Percentiles rank a stretch among this genome's conserved stretches.
phyloP scores from a whole-genome alignment of 2,888 invertebrate species.

The Drosophila acutilabella region DNA sequence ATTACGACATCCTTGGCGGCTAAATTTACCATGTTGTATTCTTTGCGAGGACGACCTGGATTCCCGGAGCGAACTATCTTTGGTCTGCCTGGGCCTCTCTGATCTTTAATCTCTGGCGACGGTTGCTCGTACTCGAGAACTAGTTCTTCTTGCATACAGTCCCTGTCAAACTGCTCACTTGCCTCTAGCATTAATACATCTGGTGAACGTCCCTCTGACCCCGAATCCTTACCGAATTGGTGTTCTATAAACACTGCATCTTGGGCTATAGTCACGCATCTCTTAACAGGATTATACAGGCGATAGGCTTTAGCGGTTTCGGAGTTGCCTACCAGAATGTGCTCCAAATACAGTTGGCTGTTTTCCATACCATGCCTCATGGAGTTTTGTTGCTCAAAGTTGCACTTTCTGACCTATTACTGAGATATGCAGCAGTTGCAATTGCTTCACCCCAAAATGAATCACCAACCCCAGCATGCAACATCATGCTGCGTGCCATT shows the following conservation, averaged over 20 bases:
- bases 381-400: slow-evolving; percentile 6
- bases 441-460: slow-evolving; percentile 41
- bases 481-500: slow-evolving; percentile 31
- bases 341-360: background rate
- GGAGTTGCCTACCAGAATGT: slow-evolving; percentile 34
- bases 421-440: slow-evolving; percentile 37
- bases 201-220: too few species aligned
- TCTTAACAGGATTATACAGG: slow-evolving; percentile 13
- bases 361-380: slow-evolving; percentile 21
- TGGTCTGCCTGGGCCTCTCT: too few species aligned
- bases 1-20: background rate
- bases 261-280: too few species aligned
- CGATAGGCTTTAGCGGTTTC: slow-evolving; percentile 37
- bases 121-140: too few species aligned
- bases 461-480: slow-evolving; percentile 22
- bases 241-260: too few species aligned
- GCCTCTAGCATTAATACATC: too few species aligned
- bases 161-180: too few species aligned
- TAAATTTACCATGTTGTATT: background rate
- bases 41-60: too few species aligned
- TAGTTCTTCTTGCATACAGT: too few species aligned
- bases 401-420: slow-evolving; percentile 24
- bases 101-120: too few species aligned
- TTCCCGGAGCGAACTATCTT: too few species aligned
- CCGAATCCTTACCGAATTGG: too few species aligned